These are phyloP conservation scores for Ectobius pallidus DNA, from an alignment of 2,888 invertebrate genomes.

Conservation along the genomic window DNA sequence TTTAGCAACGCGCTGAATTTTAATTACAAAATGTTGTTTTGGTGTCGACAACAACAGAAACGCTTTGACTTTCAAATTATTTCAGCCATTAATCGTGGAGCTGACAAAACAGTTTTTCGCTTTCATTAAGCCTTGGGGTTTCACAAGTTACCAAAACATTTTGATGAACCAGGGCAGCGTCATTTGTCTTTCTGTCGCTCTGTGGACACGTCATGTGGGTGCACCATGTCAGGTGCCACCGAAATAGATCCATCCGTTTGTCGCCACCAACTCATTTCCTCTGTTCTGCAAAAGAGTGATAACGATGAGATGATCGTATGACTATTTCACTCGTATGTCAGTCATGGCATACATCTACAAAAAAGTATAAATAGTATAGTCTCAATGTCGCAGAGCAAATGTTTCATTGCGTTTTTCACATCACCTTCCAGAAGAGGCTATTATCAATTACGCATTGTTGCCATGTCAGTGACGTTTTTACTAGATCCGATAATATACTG, in stretches of 20 bases:
- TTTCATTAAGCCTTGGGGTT: neutral
- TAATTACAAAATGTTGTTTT: conserved; percentile 1
- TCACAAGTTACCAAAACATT: conserved; percentile 3
- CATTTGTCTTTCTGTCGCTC: conserved; percentile 17
- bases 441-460: too few relatives aligned
- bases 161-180: conserved; percentile 10
- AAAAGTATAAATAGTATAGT: too few relatives aligned
- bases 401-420: too few relatives aligned
- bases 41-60: neutral
- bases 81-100: conserved; percentile 5
- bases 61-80: conserved; percentile 6
- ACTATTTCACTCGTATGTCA: too few relatives aligned
- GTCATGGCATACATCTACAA: too few relatives aligned
- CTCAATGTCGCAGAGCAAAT: too few relatives aligned
- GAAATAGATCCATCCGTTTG: neutral
- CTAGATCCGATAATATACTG: too few relatives aligned
- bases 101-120: conserved; percentile 16
- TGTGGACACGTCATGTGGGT: conserved; percentile 12
- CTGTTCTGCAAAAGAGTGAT: too few relatives aligned
- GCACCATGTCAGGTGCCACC: neutral
- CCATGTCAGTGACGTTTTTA: too few relatives aligned
- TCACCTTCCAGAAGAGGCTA: too few relatives aligned
- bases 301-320: too few relatives aligned
- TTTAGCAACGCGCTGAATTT: neutral
- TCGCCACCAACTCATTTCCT: too few relatives aligned